A percentile compares a stretch with the other conserved stretches of the same genome.
These are phyloP conservation scores for Rhynchotus rufescens DNA, from an alignment of 2,797 vertebrate genomes.

Conservation along the genomic window DNA sequence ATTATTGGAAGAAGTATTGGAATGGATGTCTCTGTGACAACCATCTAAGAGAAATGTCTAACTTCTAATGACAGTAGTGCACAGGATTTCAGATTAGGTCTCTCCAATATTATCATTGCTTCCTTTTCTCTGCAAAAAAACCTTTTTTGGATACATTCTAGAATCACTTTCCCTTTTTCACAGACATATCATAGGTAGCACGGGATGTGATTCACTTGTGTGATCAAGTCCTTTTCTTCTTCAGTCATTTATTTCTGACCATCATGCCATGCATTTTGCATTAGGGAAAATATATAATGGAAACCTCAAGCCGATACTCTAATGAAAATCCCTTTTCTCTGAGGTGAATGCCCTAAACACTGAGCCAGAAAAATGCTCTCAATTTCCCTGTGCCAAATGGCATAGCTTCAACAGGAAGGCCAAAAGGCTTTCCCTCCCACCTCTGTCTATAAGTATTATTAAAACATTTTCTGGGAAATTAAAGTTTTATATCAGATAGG, in stretches of 20 bases:
- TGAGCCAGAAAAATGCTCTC: background rate
- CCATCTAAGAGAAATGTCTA: background rate
- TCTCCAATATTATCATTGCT: background rate
- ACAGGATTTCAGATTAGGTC: background rate
- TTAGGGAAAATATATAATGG: background rate
- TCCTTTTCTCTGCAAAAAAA: background rate
- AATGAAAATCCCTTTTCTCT: background rate
- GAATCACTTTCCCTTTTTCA: background rate
- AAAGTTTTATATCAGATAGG: background rate
- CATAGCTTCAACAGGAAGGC: background rate
- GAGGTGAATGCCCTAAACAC: background rate
- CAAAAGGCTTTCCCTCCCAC: background rate
- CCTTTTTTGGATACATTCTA: background rate
- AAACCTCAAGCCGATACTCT: background rate
- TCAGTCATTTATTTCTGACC: background rate
- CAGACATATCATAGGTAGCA: background rate
- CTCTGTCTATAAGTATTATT: background rate
- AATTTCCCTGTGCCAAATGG: background rate
- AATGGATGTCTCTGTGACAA: background rate
- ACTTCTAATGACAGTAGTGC: background rate
- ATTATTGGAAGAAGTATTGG: background rate
- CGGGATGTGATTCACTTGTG: background rate
- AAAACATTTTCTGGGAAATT: background rate
- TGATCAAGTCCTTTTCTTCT: background rate
- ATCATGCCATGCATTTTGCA: background rate